These are phyloP conservation scores for Orthonyx spaldingii DNA, from an alignment of 2,113 vertebrate species.

Conservation along the genomic window DNA sequence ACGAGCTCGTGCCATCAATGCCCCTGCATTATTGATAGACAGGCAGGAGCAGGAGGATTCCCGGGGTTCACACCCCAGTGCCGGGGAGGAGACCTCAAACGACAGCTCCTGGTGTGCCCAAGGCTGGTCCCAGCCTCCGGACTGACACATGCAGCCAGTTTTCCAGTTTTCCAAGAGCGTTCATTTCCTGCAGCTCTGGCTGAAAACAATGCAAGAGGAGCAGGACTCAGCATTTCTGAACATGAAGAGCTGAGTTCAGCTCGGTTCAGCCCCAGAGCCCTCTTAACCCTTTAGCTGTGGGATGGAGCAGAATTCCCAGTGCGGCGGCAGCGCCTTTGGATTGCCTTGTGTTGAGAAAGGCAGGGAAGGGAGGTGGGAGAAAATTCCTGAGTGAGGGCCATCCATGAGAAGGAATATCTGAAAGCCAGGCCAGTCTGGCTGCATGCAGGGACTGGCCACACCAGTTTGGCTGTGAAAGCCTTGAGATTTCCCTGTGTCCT, in stretches of 20 bases:
- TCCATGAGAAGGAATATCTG: fast-evolving
- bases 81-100: background rate
- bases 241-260: conserved; percentile 47
- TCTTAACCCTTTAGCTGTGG: background rate
- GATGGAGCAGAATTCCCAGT: fast-evolving
- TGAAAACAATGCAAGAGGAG: conserved; percentile 7
- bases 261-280: background rate
- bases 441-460: background rate
- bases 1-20: background rate
- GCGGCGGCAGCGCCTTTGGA: background rate
- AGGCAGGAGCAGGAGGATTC: background rate
- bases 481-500: background rate
- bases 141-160: fast-evolving
- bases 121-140: background rate
- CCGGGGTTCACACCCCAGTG: background rate
- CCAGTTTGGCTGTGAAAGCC: background rate
- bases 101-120: background rate
- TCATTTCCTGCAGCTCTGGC: background rate
- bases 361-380: background rate
- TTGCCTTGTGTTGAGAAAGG: fast-evolving
- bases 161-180: background rate
- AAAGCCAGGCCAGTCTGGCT: background rate
- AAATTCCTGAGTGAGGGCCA: background rate
- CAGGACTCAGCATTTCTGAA: conserved; percentile 37
- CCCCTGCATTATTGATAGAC: fast-evolving